A percentile compares a stretch with the other conserved stretches of the same genome.
phyloP scores from a whole-genome alignment of 2,113 vertebrate genomes.

The Pseudopodoces humilis region DNA sequence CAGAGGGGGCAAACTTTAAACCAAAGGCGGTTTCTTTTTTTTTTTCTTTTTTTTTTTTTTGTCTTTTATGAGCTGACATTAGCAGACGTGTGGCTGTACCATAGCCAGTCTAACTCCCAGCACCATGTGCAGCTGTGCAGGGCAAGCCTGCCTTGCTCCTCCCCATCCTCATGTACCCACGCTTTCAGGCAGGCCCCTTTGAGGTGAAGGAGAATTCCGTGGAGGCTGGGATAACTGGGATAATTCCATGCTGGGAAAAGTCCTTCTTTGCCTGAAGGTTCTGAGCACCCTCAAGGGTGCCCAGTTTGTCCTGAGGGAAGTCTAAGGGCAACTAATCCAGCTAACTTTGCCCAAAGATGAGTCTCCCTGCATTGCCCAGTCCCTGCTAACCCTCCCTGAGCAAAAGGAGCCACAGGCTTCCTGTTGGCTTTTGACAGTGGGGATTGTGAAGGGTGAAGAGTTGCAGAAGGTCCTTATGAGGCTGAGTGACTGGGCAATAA shows the following conservation, averaged over 20 bases:
- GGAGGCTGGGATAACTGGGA: no score
- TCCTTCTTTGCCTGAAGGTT: neutral
- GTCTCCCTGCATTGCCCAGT: neutral
- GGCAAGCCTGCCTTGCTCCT: neutral
- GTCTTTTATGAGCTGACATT: conserved; percentile 61
- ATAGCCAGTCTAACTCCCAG: conserved; percentile 41
- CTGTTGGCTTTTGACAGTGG: conserved; percentile 43
- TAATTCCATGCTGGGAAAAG: neutral
- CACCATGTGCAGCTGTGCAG: conserved; percentile 36
- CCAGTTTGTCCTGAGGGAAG: neutral
- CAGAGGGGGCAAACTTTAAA: conserved; percentile 61
- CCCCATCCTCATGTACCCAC: neutral
- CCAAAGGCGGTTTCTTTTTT: conserved; percentile 47
- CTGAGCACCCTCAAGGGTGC: neutral
- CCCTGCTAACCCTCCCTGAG: neutral
- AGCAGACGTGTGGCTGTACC: conserved; percentile 59
- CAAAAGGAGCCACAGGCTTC: conserved; percentile 2
- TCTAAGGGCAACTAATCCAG: neutral
- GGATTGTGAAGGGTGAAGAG: conserved; percentile 47
- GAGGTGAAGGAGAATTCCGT: fast-evolving
- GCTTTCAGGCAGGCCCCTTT: neutral
- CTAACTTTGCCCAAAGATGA: neutral
- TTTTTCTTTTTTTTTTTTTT: neutral
- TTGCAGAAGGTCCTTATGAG: conserved; percentile 56
- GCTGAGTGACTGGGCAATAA: conserved; percentile 52